Evolutionary conservation across 2,888 invertebrate genomes (phyloP).

Genomic region (Allophyes oxyacanthae): DNA sequence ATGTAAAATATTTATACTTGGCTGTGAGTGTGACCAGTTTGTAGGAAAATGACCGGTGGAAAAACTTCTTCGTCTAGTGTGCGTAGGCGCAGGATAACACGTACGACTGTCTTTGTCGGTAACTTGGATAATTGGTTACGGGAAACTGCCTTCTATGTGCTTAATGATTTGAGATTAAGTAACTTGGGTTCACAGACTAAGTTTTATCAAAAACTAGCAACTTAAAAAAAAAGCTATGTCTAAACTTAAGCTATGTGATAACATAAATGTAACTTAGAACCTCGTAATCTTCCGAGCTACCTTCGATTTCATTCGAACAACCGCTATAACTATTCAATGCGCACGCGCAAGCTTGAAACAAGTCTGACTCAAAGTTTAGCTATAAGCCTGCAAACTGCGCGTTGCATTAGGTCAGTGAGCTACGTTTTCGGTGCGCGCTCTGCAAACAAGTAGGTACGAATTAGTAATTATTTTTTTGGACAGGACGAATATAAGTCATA

Average conservation of each 20-base stretch:
- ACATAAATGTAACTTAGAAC: conserved; percentile 15
- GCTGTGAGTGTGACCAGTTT: conserved; percentile 32
- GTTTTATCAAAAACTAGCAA: conserved; percentile 11
- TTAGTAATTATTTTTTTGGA: conserved; percentile 53
- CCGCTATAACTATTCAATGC: conserved; percentile 28
- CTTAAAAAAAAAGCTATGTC: no score
- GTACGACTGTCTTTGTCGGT: conserved; percentile 51
- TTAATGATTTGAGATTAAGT: conserved; percentile 43
- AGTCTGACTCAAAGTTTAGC: conserved; percentile 37
- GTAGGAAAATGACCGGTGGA: conserved; percentile 44
- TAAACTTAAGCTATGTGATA: neutral
- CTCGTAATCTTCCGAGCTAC: conserved; percentile 27
- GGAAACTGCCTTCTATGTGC: conserved; percentile 36
- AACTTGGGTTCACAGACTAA: conserved; percentile 17
- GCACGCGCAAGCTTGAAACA: conserved; percentile 18
- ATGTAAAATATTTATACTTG: conserved; percentile 40
- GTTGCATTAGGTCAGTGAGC: conserved; percentile 46
- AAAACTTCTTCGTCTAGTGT: conserved; percentile 39
- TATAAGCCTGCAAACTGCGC: conserved; percentile 15
- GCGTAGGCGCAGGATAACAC: conserved; percentile 33
- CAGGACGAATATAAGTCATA: conserved; percentile 70
- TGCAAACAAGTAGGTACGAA: conserved; percentile 17
- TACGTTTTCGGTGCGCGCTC: conserved; percentile 32
- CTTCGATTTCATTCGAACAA: conserved; percentile 48
- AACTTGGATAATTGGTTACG: conserved; percentile 46